Base-by-base conservation (phyloP, 2,888 invertebrate genomes). In the Acanthosepion esculentum region DNA sequence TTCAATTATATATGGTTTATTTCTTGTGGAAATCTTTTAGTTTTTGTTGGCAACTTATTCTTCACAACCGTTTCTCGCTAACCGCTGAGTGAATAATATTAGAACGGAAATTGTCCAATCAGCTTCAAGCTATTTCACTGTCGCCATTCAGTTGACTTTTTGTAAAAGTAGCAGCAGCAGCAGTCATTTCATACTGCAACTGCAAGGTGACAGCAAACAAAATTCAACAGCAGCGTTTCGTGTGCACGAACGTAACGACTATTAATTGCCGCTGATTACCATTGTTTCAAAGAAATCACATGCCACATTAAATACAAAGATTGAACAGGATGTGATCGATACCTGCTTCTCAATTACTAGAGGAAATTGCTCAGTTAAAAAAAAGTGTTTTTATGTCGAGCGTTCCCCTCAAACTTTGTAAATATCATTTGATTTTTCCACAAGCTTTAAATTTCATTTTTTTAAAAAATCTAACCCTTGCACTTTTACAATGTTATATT, bases 221-320 rank as follows among this genome's bases (percentile, higher is more conserved):
- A 78, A 78, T 78, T 78, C n/a, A 78, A n/a, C 78, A 33, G 78
- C 78, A 8, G 78, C 8, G 78, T n/a, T 33, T 33, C 33, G 78
- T 78, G 78, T 78, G n/a, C n/a, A n/a, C 78, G n/a, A 78, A 78
- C n/a, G 33, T 18, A 33, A n/a, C 33, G n/a, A 33, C 78, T 33
- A 78, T 78, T 78, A 78, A 78, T 78, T 78, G 78, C 78, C 5
- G 33, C 78, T 78, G 78, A 78, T 78, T 78, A 78, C 78, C 78
- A 78, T 78, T 78, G 78, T 78, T 78, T 78, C n/a, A 78, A n/a
- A 78, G 78, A 78, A 78, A 78, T 78, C 78, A 33, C n/a, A 78
- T 78, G 78, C 78, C n/a, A 78, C 78, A 78, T 78, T 78, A 78
- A 1, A 78, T 78, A 33, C 78, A 12, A 33, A 78, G n/a, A 78